phyloP scores from a whole-genome alignment of 2,888 invertebrate genomes.

The Anodontia alba region DNA sequence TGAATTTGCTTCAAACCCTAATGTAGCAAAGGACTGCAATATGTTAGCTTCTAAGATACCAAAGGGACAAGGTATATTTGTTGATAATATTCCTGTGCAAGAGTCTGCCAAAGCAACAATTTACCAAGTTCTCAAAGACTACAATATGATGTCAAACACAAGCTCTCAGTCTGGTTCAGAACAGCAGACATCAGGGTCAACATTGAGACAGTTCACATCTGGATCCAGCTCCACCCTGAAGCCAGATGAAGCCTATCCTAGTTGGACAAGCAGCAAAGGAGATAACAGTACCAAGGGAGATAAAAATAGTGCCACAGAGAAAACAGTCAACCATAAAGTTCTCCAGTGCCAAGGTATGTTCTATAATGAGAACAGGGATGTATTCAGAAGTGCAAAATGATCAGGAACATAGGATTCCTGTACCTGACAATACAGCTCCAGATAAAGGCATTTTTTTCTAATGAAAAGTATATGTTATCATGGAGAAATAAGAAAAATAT shows the following conservation, averaged over 20 bases:
- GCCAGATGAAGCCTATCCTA: conserved; percentile 54
- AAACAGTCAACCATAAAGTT: conserved; percentile 35
- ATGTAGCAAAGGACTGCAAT: neutral
- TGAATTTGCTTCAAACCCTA: neutral
- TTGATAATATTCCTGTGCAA: conserved; percentile 3
- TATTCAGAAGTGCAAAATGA: no score
- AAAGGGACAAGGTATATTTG: neutral
- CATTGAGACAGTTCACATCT: conserved; percentile 20
- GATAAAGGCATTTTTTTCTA: no score
- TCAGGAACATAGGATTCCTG: no score
- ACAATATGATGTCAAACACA: neutral
- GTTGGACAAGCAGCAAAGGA: no score
- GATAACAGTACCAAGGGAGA: conserved; percentile 14
- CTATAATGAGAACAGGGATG: conserved; percentile 6
- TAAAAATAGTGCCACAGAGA: neutral
- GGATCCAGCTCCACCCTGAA: conserved; percentile 38
- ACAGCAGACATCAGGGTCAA: conserved; percentile 3
- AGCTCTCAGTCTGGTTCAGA: neutral
- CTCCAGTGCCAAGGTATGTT: conserved; percentile 57
- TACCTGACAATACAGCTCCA: no score
- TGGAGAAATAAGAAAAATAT: no score
- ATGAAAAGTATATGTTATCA: no score
- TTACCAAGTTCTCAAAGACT: neutral
- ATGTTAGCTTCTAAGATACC: neutral
- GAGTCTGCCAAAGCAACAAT: conserved; percentile 1